Evolutionary conservation across 2,113 vertebrate genomes (phyloP).

Genomic region (Cynopterus brachyotis): DNA sequence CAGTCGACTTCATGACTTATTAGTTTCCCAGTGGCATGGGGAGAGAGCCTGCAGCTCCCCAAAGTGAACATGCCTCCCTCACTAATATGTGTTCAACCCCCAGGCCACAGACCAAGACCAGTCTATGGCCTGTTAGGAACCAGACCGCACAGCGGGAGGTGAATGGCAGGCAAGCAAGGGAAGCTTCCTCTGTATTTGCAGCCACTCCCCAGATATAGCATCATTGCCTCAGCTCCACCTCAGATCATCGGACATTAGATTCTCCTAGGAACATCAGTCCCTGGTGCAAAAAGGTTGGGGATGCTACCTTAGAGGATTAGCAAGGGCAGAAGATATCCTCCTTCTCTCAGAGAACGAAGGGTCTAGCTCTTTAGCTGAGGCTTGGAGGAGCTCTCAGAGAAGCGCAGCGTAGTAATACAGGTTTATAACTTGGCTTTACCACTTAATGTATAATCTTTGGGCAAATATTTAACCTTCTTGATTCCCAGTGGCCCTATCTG

Average conservation of each 20-base stretch:
- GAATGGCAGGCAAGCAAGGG: too few relatives aligned
- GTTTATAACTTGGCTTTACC: not conserved
- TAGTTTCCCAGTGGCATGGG: not conserved
- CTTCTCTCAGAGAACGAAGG: not conserved
- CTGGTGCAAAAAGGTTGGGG: too few relatives aligned
- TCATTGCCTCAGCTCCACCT: too few relatives aligned
- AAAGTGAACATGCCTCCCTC: not conserved
- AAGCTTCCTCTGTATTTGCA: too few relatives aligned
- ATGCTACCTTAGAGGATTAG: too few relatives aligned
- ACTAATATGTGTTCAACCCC: not conserved
- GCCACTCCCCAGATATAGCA: too few relatives aligned
- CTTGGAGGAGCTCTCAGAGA: not conserved
- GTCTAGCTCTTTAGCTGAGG: not conserved
- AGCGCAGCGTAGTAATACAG: fast-evolving
- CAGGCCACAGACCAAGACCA: too few relatives aligned
- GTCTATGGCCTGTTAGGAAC: too few relatives aligned
- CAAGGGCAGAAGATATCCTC: fast-evolving
- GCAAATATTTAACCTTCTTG: not conserved
- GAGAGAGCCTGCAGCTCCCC: not conserved
- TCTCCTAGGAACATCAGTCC: too few relatives aligned
- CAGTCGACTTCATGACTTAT: not conserved
- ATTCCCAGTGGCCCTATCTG: not conserved
- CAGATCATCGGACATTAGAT: too few relatives aligned
- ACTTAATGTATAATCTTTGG: not conserved
- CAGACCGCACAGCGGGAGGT: too few relatives aligned